phyloP scores from a whole-genome alignment of 2,888 invertebrate genomes.

The Amorpha juglandis region DNA sequence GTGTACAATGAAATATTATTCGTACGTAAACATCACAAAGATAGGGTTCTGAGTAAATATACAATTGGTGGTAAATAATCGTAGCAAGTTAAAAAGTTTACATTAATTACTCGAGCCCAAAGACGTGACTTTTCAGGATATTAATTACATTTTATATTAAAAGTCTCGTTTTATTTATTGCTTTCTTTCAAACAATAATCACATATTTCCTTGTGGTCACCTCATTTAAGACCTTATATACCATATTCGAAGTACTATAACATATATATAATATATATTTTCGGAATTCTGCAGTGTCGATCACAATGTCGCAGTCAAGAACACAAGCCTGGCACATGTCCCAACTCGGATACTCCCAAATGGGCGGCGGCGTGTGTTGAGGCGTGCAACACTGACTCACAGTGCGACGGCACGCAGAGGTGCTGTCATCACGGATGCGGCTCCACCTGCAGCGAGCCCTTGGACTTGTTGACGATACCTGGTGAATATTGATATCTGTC shows the following conservation, averaged over 20 bases:
- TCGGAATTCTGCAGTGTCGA: constrained; percentile 78
- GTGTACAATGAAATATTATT: background rate
- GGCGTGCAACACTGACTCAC: constrained; percentile 86
- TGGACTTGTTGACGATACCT: constrained; percentile 82
- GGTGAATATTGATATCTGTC: constrained; percentile 66
- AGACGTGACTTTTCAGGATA: no score
- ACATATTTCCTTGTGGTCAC: no score
- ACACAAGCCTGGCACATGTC: constrained; percentile 75
- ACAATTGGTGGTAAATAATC: no score
- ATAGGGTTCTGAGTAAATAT: no score
- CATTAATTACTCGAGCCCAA: no score
- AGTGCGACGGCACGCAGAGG: constrained; percentile 87
- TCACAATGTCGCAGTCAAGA: constrained; percentile 82
- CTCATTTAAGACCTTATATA: no score
- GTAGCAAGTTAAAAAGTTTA: no score
- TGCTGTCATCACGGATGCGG: constrained; percentile 89
- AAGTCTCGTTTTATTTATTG: no score
- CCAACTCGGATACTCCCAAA: constrained; percentile 67
- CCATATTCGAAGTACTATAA: no score
- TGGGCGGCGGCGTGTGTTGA: constrained; percentile 86
- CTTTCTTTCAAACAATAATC: no score
- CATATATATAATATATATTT: background rate
- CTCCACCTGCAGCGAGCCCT: constrained; percentile 87
- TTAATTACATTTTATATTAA: no score
- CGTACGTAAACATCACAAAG: background rate